These are phyloP conservation scores for Heloderma charlesbogerti DNA, from an alignment of 2,113 vertebrate genomes.

Conservation along the genomic window DNA sequence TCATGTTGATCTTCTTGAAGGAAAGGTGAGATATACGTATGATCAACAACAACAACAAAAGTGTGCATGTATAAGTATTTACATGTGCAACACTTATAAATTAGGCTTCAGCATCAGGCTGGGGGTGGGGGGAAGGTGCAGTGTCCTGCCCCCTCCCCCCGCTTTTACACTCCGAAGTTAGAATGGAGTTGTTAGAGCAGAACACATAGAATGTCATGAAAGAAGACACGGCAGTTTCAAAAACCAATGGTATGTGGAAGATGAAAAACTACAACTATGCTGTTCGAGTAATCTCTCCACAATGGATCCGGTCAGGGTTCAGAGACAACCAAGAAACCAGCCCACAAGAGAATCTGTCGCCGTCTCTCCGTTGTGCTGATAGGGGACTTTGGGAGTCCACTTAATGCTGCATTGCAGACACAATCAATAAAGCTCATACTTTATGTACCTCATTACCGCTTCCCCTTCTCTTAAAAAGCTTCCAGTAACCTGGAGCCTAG, in stretches of 20 bases:
- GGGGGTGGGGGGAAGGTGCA: too few species aligned
- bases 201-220: not conserved
- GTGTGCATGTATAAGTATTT: not conserved
- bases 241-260: not conserved
- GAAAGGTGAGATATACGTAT: not conserved
- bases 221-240: not conserved
- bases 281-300: not conserved
- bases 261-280: not conserved
- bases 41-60: not conserved
- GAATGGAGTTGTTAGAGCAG: not conserved
- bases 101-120: not conserved
- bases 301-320: not conserved
- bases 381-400: not conserved
- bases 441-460: slow-evolving; percentile 14
- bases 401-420: slow-evolving; percentile 1
- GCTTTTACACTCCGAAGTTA: not conserved
- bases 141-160: too few species aligned
- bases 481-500: slow-evolving; percentile 4
- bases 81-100: not conserved
- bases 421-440: slow-evolving; percentile 15
- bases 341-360: not conserved
- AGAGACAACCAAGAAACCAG: not conserved
- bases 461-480: slow-evolving; percentile 20
- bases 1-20: not conserved
- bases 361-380: not conserved